Evolutionary conservation across 2,888 invertebrate species (phyloP), one percentile per base, ranked within the genome.

Genomic region (Yponomeuta cagnagella): DNA sequence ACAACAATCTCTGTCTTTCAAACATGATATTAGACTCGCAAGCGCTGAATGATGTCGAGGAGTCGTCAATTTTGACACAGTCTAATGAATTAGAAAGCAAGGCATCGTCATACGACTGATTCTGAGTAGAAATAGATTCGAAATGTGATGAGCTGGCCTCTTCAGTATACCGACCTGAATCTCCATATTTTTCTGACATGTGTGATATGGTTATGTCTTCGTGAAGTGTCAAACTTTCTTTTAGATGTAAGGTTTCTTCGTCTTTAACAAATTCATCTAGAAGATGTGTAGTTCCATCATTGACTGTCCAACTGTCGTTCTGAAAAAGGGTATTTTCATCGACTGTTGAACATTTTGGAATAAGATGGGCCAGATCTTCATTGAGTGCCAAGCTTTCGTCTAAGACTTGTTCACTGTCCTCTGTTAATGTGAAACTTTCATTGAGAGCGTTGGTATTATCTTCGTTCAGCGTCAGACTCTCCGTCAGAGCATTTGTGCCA

Each of bases 111-210:
- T 80, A 87, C 5, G 52, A 58, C 52, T 58, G 52, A 58, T 12
- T 15, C 12, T 58, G 52, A 58, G 79, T 76, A 33, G 78, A 70
- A 58, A 82, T 78, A 4, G 79, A 77, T 74, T 86, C 86, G 71
- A 86, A 78, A 75, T 87, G 82, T 72, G 89, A 89, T 63, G 87
- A 86, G 72, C 82, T 86, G 58, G 88, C 86, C 73, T 90, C 90
- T 76, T 90, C 89, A 0, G 91, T 91, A 75, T 84, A 90, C 52
- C 85, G 88, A 73, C 91, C 91, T 10, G 90, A 91, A 74, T 92
- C 91, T 58, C 52, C 52, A 23, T 80, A 86, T 31, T 87, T 75
- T 74, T 92, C 91, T 1, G 91, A 90, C 52, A 81, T 87, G 2
- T 87, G 80, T 2, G 89, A 89, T 58, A 63, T 10, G 2, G 65